A percentile compares a stretch with the other conserved stretches of the same genome.
Evolutionary conservation across 2,888 invertebrate genomes (phyloP).

Genomic region (Trissolcus japonicus): DNA sequence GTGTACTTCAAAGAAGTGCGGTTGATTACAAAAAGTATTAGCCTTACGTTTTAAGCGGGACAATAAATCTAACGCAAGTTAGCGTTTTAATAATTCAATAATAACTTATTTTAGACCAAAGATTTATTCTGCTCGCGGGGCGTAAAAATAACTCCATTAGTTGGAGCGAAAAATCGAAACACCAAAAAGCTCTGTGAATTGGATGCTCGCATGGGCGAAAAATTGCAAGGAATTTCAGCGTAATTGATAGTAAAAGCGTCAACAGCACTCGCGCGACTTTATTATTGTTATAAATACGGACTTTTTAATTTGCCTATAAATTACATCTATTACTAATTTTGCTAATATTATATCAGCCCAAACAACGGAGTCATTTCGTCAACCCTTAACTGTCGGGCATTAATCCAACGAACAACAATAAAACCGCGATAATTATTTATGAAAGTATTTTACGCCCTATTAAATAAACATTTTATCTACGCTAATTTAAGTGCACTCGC

Average conservation of each 20-base stretch:
- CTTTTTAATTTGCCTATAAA: constrained; percentile 55
- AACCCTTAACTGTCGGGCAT: constrained; percentile 30
- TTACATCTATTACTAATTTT: constrained; percentile 49
- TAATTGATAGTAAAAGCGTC: constrained; percentile 55
- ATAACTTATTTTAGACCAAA: constrained; percentile 11
- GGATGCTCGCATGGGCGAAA: constrained; percentile 40
- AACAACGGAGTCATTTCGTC: constrained; percentile 46
- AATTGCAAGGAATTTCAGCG: constrained; percentile 35
- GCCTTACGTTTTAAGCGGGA: not conserved
- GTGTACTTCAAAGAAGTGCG: no score
- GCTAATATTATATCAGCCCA: constrained; percentile 33
- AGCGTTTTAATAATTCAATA: constrained; percentile 24
- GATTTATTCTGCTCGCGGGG: constrained; percentile 20
- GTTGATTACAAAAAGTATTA: constrained; percentile 18
- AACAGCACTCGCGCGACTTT: constrained; percentile 51
- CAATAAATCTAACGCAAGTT: constrained; percentile 4
- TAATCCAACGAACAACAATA: constrained; percentile 34
- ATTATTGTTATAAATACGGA: constrained; percentile 55
- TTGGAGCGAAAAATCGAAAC: constrained; percentile 31
- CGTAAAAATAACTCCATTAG: constrained; percentile 41
- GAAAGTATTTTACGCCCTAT: constrained; percentile 15
- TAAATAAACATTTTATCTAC: constrained; percentile 5
- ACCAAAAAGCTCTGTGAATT: constrained; percentile 36
- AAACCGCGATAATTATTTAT: constrained; percentile 39
- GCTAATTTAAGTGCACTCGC: constrained; percentile 6